Conservation (phyloP, 2,888 invertebrate genomes). For the Leptarthrus brevirostris region DNA sequence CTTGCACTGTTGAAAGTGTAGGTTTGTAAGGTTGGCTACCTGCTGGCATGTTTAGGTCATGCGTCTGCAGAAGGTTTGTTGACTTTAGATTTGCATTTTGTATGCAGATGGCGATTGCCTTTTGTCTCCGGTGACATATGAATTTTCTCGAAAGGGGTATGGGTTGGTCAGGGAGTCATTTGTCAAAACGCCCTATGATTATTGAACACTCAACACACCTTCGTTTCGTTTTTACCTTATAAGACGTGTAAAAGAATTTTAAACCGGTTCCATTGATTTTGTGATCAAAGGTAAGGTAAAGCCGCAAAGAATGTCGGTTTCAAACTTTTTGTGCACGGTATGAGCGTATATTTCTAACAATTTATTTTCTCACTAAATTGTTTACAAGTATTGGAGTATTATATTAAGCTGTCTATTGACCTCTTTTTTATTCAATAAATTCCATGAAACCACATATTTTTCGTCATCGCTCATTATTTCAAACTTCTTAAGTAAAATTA, state of each 20-base stretch:
- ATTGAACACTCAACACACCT: not conserved
- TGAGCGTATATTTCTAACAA: too few relatives aligned
- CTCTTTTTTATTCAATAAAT: too few relatives aligned
- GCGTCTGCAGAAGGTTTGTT: conserved; percentile 33
- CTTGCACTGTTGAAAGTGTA: conserved; percentile 1
- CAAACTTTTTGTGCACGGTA: too few relatives aligned
- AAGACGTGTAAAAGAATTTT: not conserved
- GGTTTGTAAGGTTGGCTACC: not conserved
- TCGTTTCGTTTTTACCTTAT: not conserved
- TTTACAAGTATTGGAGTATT: too few relatives aligned
- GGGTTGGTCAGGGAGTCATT: conserved; percentile 17
- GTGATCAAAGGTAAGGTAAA: too few relatives aligned
- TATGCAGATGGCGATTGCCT: conserved; percentile 33
- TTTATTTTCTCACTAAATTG: too few relatives aligned
- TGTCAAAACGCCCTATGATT: conserved; percentile 15
- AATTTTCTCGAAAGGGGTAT: not conserved
- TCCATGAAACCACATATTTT: too few relatives aligned
- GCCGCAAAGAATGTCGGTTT: too few relatives aligned
- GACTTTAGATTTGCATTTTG: conserved; percentile 29
- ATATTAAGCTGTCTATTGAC: too few relatives aligned
- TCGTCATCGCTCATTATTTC: too few relatives aligned
- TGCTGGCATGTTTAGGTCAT: not conserved
- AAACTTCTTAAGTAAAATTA: too few relatives aligned
- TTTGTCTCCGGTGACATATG: not conserved
- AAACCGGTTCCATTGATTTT: not conserved